These are phyloP conservation scores for Gallinago undulata DNA, from an alignment of 2,113 vertebrate genomes.

Conservation along the genomic window DNA sequence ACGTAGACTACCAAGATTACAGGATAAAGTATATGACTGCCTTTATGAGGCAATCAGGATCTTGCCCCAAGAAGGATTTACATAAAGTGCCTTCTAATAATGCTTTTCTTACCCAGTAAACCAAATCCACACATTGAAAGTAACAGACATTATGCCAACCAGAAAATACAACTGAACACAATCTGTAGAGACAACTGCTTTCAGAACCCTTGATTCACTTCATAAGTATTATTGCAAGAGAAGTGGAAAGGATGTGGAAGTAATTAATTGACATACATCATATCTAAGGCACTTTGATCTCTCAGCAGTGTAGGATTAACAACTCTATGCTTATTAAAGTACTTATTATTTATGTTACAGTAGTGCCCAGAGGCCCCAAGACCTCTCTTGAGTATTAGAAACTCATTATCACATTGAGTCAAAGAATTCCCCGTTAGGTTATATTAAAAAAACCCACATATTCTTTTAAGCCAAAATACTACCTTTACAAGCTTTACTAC, in stretches of 20 bases:
- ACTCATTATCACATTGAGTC: neutral
- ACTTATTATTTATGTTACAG: slow-evolving; percentile 1
- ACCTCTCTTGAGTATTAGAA: neutral
- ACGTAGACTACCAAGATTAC: neutral
- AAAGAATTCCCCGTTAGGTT: neutral
- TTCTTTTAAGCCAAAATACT: neutral
- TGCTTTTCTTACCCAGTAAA: neutral
- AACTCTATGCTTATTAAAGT: neutral
- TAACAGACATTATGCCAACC: neutral
- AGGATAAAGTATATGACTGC: neutral
- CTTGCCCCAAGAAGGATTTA: neutral
- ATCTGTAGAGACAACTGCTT: neutral
- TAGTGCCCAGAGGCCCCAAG: neutral
- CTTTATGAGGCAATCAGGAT: neutral
- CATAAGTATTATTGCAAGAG: neutral
- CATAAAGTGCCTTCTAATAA: neutral
- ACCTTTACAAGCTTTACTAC: neutral
- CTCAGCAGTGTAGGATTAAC: slow-evolving; percentile 8
- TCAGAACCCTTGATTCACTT: neutral
- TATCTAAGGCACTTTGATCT: neutral
- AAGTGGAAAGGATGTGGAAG: neutral
- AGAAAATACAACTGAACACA: neutral
- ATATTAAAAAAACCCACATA: neutral
- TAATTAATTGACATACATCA: neutral
- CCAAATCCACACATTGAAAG: neutral